These are phyloP conservation scores for Vulpes lagopus DNA, from an alignment of 2,113 vertebrate species.

Conservation along the genomic window DNA sequence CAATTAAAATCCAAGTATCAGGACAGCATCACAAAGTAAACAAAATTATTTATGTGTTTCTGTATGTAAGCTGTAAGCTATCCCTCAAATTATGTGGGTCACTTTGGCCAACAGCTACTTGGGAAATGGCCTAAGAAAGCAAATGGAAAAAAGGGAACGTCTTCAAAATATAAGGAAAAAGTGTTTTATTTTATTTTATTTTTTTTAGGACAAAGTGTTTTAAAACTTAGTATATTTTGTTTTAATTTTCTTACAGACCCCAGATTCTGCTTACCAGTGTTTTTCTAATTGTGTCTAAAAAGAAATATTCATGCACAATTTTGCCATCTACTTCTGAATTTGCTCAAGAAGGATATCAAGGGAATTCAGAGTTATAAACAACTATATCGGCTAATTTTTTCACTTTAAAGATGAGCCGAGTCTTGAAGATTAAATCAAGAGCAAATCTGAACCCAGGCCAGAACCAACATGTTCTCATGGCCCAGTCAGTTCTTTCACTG, in stretches of 20 bases:
- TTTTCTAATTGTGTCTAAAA: not conserved
- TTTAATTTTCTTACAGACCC: slow-evolving; percentile 1
- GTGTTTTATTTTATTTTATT: not conserved
- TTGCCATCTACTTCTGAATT: not conserved
- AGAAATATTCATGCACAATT: not conserved
- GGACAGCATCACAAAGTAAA: not conserved
- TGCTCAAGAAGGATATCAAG: not conserved
- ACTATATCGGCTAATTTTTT: not conserved
- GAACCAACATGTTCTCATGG: not conserved
- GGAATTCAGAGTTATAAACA: not conserved
- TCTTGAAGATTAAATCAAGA: not conserved
- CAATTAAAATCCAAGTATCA: not conserved
- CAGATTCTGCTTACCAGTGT: not conserved
- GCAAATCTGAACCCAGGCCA: not conserved
- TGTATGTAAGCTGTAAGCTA: not conserved
- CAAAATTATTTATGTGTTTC: not conserved
- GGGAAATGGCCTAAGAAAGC: not conserved
- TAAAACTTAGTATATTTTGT: not conserved
- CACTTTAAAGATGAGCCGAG: not conserved
- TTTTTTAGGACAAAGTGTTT: not conserved
- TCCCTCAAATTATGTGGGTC: not conserved
- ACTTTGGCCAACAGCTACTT: not conserved
- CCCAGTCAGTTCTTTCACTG: not conserved
- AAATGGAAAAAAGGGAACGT: not conserved
- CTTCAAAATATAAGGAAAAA: not conserved